These are phyloP conservation scores for Lottia gigantea DNA, from an alignment of 2,888 invertebrate species.

Conservation along the genomic window DNA sequence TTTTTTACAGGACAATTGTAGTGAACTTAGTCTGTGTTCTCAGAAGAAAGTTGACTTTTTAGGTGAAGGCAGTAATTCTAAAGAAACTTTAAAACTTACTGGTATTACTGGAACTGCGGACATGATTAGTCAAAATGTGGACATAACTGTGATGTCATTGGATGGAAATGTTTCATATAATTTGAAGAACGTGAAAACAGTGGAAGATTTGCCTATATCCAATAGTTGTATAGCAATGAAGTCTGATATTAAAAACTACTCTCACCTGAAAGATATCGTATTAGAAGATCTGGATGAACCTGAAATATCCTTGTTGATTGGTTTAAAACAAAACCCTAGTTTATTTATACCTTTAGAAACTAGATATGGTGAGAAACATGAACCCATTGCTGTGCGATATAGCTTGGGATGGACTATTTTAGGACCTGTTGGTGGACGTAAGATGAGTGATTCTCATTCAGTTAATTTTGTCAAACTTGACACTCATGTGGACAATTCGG, in stretches of 20 bases:
- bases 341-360: background rate
- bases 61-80: background rate
- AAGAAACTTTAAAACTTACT: background rate
- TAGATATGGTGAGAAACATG: background rate
- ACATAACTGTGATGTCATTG: background rate
- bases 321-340: background rate
- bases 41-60: background rate
- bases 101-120: background rate
- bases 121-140: constrained; percentile 1
- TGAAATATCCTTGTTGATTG: background rate
- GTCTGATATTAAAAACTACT: background rate
- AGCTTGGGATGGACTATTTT: background rate
- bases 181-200: background rate
- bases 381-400: background rate
- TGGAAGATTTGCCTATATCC: background rate
- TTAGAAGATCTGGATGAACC: background rate
- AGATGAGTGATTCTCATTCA: background rate
- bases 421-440: background rate
- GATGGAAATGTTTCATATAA: background rate
- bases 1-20: background rate
- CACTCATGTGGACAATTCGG: background rate
- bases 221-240: background rate
- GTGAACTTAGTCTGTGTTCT: background rate
- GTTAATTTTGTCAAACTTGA: constrained; percentile 4
- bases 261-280: background rate